Percentiles rank a stretch among this genome's conserved stretches.
These are phyloP conservation scores for Orussus abietinus DNA, from an alignment of 1,140 invertebrate genomes.

Conservation along the genomic window DNA sequence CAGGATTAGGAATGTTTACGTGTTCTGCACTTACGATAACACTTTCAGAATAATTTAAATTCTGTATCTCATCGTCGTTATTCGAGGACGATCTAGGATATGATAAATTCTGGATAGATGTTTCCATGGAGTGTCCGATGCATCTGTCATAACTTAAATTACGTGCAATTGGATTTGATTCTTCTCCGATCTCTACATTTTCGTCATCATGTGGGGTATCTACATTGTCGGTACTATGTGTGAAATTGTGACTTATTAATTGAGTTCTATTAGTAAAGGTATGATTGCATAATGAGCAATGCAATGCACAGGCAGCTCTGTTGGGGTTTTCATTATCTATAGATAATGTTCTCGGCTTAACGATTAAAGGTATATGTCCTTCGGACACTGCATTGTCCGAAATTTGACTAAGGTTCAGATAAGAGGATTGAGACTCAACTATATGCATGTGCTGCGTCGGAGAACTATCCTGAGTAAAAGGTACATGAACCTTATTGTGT, in stretches of 20 bases:
- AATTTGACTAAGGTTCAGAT: slow-evolving; percentile 30
- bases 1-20: slow-evolving; percentile 12
- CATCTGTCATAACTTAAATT: slow-evolving; percentile 28
- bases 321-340: slow-evolving; percentile 19
- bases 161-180: slow-evolving; percentile 30
- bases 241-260: slow-evolving; percentile 38
- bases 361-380: slow-evolving; percentile 16
- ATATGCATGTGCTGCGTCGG: slow-evolving; percentile 42
- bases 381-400: slow-evolving; percentile 15
- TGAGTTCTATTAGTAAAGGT: slow-evolving; percentile 39
- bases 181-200: slow-evolving; percentile 37
- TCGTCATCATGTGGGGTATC: slow-evolving; percentile 40
- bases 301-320: slow-evolving; percentile 35
- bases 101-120: slow-evolving; percentile 31
- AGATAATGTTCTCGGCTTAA: slow-evolving; percentile 17
- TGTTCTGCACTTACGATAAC: slow-evolving; percentile 14
- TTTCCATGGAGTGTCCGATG: slow-evolving; percentile 24
- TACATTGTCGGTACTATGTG: slow-evolving; percentile 32
- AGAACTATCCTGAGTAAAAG: slow-evolving; percentile 33
- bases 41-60: slow-evolving; percentile 27
- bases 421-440: slow-evolving; percentile 39
- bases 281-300: slow-evolving; percentile 42
- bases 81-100: slow-evolving; percentile 22
- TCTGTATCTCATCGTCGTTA: slow-evolving; percentile 23
- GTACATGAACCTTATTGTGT: slow-evolving; percentile 36